Percentiles rank a stretch among this genome's conserved stretches.
Evolutionary conservation across 1,140 invertebrate species (phyloP).

Genomic region (Vollenhovia emeryi): DNA sequence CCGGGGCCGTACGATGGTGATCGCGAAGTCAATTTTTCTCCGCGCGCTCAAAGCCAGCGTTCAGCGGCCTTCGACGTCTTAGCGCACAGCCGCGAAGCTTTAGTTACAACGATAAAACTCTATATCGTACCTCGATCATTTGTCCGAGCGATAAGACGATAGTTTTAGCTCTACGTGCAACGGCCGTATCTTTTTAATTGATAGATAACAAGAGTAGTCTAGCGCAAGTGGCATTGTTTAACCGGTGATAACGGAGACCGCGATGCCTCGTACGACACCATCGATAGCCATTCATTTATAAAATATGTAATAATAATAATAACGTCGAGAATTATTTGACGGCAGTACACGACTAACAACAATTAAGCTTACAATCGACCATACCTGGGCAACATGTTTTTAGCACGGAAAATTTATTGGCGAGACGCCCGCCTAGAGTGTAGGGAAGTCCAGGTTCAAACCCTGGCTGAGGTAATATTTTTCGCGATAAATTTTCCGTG

Average conservation of each 20-base stretch:
- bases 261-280: neutral
- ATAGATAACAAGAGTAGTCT: slow-evolving; percentile 14
- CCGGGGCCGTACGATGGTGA: slow-evolving; percentile 39
- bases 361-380: too few relatives aligned
- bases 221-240: neutral
- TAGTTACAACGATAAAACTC: slow-evolving; percentile 33
- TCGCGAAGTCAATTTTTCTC: slow-evolving; percentile 50
- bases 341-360: too few relatives aligned
- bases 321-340: too few relatives aligned
- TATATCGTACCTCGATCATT: neutral
- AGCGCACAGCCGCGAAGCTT: neutral
- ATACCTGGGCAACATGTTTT: too few relatives aligned
- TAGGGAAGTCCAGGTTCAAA: too few relatives aligned
- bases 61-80: neutral
- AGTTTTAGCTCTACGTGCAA: neutral
- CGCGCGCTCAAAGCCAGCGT: neutral
- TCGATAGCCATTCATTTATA: neutral
- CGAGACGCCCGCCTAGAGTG: too few relatives aligned
- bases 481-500: too few relatives aligned
- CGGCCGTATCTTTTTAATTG: neutral
- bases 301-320: neutral
- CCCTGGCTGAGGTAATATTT: too few relatives aligned
- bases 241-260: neutral
- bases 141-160: neutral
- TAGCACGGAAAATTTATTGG: too few relatives aligned